Percentiles rank a stretch among this genome's conserved stretches.
Evolutionary conservation across 1,140 invertebrate genomes (phyloP).

Genomic region (Drosophila tropicalis): DNA sequence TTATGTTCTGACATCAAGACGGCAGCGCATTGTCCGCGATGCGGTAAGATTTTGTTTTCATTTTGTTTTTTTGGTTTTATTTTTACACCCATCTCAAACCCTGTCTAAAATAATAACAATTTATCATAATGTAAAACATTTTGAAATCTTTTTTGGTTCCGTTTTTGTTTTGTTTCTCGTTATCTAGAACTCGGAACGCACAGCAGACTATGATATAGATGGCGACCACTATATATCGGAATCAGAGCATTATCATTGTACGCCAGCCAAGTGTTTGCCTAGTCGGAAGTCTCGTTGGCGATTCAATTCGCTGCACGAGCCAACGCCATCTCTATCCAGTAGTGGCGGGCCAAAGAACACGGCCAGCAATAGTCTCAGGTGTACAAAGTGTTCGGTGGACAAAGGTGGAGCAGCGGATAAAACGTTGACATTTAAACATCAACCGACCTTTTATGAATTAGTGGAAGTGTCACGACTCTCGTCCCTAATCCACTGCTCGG

Average conservation of each 20-base stretch:
- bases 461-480: constrained; percentile 77
- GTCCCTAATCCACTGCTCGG: constrained; percentile 67
- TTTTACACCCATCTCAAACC: background rate
- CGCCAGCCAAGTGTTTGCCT: constrained; percentile 71
- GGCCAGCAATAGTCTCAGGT: constrained; percentile 46
- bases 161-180: background rate
- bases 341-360: constrained; percentile 1
- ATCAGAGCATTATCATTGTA: constrained; percentile 79
- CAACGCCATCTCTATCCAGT: constrained; percentile 14
- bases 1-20: constrained; percentile 90
- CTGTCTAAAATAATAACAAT: background rate
- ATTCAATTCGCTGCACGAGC: constrained; percentile 46
- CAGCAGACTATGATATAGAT: constrained; percentile 74
- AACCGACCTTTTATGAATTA: constrained; percentile 76
- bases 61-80: no score
- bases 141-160: background rate
- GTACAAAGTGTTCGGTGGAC: constrained; percentile 55
- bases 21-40: constrained; percentile 81
- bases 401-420: constrained; percentile 41
- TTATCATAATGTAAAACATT: constrained; percentile 1
- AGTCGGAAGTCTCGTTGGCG: constrained; percentile 69
- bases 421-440: constrained; percentile 63
- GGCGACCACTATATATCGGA: constrained; percentile 76
- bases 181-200: constrained; percentile 69
- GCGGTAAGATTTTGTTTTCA: constrained; percentile 59